A percentile compares a stretch with the other conserved stretches of the same genome.
These are phyloP conservation scores for Drosophila rellima DNA, from an alignment of 2,888 invertebrate species.

Conservation along the genomic window DNA sequence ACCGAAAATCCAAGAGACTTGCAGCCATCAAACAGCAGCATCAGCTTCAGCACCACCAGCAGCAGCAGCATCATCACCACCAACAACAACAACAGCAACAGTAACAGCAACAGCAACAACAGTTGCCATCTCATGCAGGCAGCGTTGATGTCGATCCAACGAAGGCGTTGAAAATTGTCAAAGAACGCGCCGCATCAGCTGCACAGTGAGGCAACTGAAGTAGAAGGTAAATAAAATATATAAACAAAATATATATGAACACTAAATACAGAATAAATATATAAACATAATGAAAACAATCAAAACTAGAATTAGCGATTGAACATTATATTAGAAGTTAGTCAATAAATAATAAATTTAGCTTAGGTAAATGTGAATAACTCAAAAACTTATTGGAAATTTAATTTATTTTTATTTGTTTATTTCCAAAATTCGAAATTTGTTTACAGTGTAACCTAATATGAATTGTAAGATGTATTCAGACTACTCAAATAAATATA, in stretches of 20 bases:
- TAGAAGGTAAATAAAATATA: background rate
- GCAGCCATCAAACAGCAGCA: conserved; percentile 75
- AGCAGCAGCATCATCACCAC: conserved; percentile 16
- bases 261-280: no score
- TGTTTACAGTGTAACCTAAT: no score
- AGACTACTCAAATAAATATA: no score
- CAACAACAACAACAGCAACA: conserved; percentile 35
- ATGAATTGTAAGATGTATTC: no score
- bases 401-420: no score
- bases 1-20: conserved; percentile 55
- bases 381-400: no score
- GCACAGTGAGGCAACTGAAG: conserved; percentile 48
- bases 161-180: conserved; percentile 83
- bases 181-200: conserved; percentile 75
- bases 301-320: no score
- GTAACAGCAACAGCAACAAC: conserved; percentile 41
- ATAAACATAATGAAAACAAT: no score
- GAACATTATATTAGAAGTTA: no score
- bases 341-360: no score
- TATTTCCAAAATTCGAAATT: no score
- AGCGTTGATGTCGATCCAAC: conserved; percentile 62
- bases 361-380: no score
- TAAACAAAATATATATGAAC: background rate
- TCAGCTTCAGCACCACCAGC: conserved; percentile 43
- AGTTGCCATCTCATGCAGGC: conserved; percentile 79